Conservation (phyloP, 2,113 vertebrate genomes). For the Martes martes region DNA sequence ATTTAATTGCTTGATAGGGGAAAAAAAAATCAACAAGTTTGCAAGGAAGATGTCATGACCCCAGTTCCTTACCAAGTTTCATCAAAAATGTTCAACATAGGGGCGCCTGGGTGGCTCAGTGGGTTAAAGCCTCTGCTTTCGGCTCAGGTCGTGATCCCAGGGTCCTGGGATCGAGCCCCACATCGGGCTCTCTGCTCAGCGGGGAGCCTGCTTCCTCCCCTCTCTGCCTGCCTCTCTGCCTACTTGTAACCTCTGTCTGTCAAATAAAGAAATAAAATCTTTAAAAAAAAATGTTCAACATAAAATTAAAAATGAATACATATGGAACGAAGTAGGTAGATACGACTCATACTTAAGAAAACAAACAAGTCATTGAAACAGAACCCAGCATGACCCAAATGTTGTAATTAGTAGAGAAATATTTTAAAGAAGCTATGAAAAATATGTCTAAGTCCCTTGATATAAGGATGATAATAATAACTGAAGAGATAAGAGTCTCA, state of each 20-base stretch:
- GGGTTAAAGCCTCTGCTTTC: no score
- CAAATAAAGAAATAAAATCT: no score
- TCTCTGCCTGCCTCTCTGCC: no score
- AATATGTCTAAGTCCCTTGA: neutral
- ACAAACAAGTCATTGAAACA: neutral
- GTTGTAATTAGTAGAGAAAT: neutral
- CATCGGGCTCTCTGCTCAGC: no score
- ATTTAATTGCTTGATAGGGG: neutral
- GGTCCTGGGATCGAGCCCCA: no score
- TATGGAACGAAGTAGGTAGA: neutral
- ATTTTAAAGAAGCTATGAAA: neutral
- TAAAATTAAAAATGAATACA: neutral
- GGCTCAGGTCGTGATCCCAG: no score
- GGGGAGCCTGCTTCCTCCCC: no score
- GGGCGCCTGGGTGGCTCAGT: no score
- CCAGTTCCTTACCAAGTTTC: neutral
- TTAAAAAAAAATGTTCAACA: neutral
- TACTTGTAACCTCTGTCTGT: no score
- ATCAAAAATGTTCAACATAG: neutral
- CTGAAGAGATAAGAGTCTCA: neutral
- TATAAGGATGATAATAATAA: neutral
- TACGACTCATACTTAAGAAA: neutral
- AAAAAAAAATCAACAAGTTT: neutral
- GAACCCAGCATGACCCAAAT: neutral
- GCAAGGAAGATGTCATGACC: neutral